A percentile compares a stretch with the other conserved stretches of the same genome.
Conservation (phyloP, 1,140 invertebrate genomes). For the Drosophila quadrilineata region DNA sequence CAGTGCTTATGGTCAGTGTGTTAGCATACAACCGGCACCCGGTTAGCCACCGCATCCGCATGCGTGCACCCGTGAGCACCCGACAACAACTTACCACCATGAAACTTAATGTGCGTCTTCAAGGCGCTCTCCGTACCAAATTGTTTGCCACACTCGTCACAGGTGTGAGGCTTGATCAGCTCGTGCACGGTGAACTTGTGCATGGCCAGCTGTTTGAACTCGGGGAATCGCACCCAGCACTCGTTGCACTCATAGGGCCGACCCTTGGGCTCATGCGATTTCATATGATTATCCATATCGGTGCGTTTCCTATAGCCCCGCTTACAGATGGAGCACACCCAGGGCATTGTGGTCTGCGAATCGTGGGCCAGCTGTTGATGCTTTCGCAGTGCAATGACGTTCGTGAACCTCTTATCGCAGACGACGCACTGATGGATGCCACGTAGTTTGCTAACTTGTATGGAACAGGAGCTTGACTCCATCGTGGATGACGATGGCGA, state of each 20-base stretch:
- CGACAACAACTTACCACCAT: slow-evolving; percentile 79
- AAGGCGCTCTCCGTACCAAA: slow-evolving; percentile 80
- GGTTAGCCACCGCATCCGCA: slow-evolving; percentile 48
- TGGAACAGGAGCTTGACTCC: slow-evolving; percentile 8
- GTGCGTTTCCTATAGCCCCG: slow-evolving; percentile 72
- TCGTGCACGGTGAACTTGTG: slow-evolving; percentile 76
- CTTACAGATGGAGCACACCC: slow-evolving; percentile 70
- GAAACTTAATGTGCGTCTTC: slow-evolving; percentile 81
- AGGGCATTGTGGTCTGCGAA: slow-evolving; percentile 63
- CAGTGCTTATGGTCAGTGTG: slow-evolving; percentile 16
- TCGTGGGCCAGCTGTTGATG: slow-evolving; percentile 71
- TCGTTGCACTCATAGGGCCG: slow-evolving; percentile 71
- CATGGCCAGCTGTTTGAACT: slow-evolving; percentile 67
- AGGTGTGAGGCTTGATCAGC: slow-evolving; percentile 69
- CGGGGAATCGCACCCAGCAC: slow-evolving; percentile 68
- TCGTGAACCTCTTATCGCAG: slow-evolving; percentile 70
- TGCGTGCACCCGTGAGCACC: slow-evolving; percentile 48
- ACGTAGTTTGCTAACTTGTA: slow-evolving; percentile 47
- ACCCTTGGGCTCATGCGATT: slow-evolving; percentile 70
- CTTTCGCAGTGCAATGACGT: slow-evolving; percentile 67
- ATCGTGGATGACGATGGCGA: slow-evolving; percentile 62
- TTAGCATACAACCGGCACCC: slow-evolving; percentile 40
- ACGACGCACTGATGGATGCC: slow-evolving; percentile 59
- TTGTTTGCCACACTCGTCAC: slow-evolving; percentile 75
- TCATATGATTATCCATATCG: slow-evolving; percentile 76